These are phyloP conservation scores for Forbesichthys papilliferus DNA, from an alignment of 2,113 vertebrate genomes.

Conservation along the genomic window DNA sequence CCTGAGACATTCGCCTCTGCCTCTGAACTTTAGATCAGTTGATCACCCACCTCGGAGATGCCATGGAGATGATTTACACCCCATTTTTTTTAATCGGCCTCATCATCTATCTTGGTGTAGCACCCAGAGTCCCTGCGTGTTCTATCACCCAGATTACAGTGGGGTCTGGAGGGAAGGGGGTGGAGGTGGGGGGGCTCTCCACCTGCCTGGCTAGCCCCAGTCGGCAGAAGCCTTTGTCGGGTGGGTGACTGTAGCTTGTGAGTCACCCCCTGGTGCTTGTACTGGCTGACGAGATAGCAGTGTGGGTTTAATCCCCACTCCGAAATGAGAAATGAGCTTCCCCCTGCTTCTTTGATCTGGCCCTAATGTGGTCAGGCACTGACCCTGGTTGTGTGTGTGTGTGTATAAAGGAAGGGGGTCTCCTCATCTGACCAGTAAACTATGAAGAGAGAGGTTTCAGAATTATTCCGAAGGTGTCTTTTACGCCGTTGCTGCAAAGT, in stretches of 20 bases:
- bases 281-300: conserved; percentile 53
- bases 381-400: conserved; percentile 67
- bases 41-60: conserved; percentile 61
- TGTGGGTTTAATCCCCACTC: conserved; percentile 67
- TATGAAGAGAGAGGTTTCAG: conserved; percentile 53
- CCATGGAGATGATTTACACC: conserved; percentile 55
- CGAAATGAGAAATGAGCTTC: conserved; percentile 67
- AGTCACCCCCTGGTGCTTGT: conserved; percentile 9
- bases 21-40: conserved; percentile 61
- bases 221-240: conserved; percentile 49
- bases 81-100: conserved; percentile 57
- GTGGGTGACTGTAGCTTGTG: conserved; percentile 47
- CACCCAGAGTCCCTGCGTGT: conserved; percentile 52
- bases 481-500: conserved; percentile 61
- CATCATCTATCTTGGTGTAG: conserved; percentile 60
- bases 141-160: conserved; percentile 70
- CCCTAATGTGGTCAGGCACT: conserved; percentile 73
- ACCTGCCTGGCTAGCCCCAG: conserved; percentile 37
- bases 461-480: conserved; percentile 76
- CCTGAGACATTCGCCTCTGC: conserved; percentile 37
- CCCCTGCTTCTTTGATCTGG: conserved; percentile 74
- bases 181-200: conserved; percentile 12
- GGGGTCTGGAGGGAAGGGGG: conserved; percentile 32
- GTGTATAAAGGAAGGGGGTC: no score
- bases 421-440: conserved; percentile 66